Evolutionary conservation across 2,797 vertebrate genomes (phyloP).

Genomic region (Pseudopleuronectes americanus): DNA sequence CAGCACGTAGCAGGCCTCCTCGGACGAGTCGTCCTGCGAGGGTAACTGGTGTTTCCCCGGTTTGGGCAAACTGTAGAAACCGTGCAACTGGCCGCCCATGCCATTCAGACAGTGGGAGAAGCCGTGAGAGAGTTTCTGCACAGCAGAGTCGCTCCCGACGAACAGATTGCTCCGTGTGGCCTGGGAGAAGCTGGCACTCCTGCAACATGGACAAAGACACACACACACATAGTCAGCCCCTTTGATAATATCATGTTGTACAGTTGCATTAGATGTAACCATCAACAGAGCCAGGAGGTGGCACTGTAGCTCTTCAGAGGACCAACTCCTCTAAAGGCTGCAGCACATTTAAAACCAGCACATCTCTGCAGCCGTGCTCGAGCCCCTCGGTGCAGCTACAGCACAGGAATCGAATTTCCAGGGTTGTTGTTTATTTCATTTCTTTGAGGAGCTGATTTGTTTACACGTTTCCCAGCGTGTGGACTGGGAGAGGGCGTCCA

Average conservation of each 20-base stretch:
- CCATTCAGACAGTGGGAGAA: conserved; percentile 93
- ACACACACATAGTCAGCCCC: conserved; percentile 7
- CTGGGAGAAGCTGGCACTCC: conserved; percentile 99
- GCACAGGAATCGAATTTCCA: not conserved
- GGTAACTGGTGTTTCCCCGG: conserved; percentile 87
- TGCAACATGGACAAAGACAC: conserved; percentile 63
- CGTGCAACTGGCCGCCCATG: conserved; percentile 89
- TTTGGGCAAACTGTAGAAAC: conserved; percentile 96
- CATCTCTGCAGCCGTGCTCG: not conserved
- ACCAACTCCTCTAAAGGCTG: not conserved
- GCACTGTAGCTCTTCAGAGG: conserved; percentile 46
- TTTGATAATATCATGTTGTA: no score
- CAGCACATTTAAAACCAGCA: conserved; percentile 1
- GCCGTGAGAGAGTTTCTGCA: conserved; percentile 93
- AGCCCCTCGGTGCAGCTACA: not conserved
- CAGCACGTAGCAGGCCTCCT: conserved; percentile 91
- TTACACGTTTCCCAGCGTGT: conserved; percentile 29
- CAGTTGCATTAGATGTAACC: conserved; percentile 9
- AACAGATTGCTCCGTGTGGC: conserved; percentile 89
- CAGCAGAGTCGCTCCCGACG: conserved; percentile 89
- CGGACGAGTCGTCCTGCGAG: conserved; percentile 74
- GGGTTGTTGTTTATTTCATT: not conserved
- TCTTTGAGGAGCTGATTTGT: conserved; percentile 26
- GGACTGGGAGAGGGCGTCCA: conserved; percentile 13
- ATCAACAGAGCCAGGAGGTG: conserved; percentile 64